Conservation (phyloP, 2,797 vertebrate genomes). For the Lagodon rhomboides region DNA sequence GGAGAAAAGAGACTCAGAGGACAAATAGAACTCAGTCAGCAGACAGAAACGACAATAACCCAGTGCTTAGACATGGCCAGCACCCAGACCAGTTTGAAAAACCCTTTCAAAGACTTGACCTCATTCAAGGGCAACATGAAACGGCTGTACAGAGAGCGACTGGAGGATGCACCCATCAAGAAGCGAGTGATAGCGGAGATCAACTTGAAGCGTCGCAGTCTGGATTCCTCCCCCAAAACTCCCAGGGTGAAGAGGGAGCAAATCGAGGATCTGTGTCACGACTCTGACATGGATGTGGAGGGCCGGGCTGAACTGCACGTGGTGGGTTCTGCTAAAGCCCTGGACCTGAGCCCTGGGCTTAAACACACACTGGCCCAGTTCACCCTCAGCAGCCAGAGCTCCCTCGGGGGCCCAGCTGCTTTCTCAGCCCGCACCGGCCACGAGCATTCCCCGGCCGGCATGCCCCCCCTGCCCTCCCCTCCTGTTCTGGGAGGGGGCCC, state of each 20-base stretch:
- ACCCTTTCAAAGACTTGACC: conserved; percentile 86
- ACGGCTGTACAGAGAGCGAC: conserved; percentile 86
- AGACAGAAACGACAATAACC: conserved; percentile 58
- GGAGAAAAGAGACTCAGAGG: conserved; percentile 52
- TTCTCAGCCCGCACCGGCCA: conserved; percentile 95
- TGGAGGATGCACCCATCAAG: conserved; percentile 90
- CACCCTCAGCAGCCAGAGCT: conserved; percentile 98
- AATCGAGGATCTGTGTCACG: conserved; percentile 81
- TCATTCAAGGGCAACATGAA: conserved; percentile 87
- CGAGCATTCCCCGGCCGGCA: conserved; percentile 88
- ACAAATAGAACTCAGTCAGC: conserved; percentile 59
- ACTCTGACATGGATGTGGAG: conserved; percentile 82
- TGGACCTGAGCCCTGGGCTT: conserved; percentile 95
- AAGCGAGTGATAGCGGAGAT: conserved; percentile 93
- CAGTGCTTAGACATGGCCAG: conserved; percentile 81
- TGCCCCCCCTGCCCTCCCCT: conserved; percentile 93
- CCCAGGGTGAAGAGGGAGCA: conserved; percentile 94
- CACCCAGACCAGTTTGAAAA: conserved; percentile 87
- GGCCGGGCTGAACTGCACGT: conserved; percentile 83
- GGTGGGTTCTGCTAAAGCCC: conserved; percentile 87
- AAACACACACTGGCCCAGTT: conserved; percentile 98
- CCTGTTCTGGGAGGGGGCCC: conserved; percentile 94
- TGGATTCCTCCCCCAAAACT: conserved; percentile 86
- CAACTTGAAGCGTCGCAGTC: conserved; percentile 87
- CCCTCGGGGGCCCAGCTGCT: conserved; percentile 95